Conservation (phyloP, 2,888 invertebrate genomes). For the Tricholauxania praeusta region DNA sequence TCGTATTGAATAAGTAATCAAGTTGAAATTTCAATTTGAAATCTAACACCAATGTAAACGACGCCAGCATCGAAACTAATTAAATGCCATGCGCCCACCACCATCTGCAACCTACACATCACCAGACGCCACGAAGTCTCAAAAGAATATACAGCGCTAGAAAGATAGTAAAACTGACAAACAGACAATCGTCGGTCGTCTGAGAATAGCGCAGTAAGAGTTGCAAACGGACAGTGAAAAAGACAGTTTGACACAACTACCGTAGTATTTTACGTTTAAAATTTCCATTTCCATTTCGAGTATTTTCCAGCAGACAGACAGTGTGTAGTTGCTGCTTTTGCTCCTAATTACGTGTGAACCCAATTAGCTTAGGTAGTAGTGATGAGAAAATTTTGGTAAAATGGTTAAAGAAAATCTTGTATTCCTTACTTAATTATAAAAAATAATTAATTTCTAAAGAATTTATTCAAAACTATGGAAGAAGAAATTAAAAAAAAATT, state of each 20-base stretch:
- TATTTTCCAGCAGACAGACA: too few species aligned
- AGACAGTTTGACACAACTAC: neutral
- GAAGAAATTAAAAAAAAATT: too few species aligned
- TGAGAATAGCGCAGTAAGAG: neutral
- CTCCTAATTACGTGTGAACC: too few species aligned
- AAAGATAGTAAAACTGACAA: neutral
- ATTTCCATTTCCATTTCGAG: too few species aligned
- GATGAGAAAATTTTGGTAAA: too few species aligned
- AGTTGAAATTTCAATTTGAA: conserved; percentile 27
- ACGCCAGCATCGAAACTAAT: conserved; percentile 22
- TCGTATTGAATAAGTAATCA: conserved; percentile 30
- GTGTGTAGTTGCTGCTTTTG: too few species aligned
- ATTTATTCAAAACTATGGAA: too few species aligned
- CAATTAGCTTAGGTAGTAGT: too few species aligned
- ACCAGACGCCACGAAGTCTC: neutral
- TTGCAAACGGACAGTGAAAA: neutral
- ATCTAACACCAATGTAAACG: conserved; percentile 7
- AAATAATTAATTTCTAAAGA: too few species aligned
- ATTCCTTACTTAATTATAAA: too few species aligned
- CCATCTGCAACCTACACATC: neutral
- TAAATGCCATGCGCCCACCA: conserved; percentile 8
- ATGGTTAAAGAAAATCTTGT: too few species aligned
- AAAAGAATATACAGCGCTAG: neutral
- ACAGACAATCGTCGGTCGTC: neutral
- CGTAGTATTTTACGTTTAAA: too few species aligned